Percentiles rank a stretch among this genome's conserved stretches.
phyloP scores from a whole-genome alignment of 2,113 vertebrate species.

The Xiphophorus maculatus region DNA sequence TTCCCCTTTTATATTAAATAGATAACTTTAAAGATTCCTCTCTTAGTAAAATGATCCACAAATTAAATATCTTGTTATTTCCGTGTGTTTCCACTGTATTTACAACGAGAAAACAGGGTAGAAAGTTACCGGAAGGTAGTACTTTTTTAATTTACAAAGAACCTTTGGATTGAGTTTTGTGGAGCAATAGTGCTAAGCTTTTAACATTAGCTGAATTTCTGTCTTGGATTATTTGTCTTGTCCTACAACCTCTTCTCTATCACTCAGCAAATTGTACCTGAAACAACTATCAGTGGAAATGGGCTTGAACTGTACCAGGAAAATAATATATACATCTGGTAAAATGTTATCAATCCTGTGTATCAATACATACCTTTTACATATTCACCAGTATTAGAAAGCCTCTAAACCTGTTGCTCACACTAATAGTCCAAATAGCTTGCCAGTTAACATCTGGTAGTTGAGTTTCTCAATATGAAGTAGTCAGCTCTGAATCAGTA shows the following conservation, averaged over 20 bases:
- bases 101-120: background rate
- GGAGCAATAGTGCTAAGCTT: background rate
- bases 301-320: too few species aligned
- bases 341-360: too few species aligned
- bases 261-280: too few species aligned
- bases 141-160: background rate
- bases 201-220: background rate
- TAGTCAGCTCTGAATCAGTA: conserved; percentile 43
- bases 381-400: background rate
- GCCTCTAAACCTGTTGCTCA: conserved; percentile 53
- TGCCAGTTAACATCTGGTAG: conserved; percentile 56
- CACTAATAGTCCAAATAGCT: conserved; percentile 19
- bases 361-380: background rate
- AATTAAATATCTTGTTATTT: too few species aligned
- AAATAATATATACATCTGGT: too few species aligned
- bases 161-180: background rate
- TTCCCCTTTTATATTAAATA: too few species aligned
- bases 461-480: conserved; percentile 55
- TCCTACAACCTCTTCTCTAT: background rate
- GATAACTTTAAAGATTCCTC: too few species aligned
- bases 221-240: background rate
- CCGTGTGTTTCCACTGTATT: background rate
- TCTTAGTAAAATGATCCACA: too few species aligned
- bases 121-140: background rate
- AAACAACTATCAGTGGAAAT: too few species aligned